Evolutionary conservation across 2,113 vertebrate genomes (phyloP).

Genomic region (Lamprotornis superbus): DNA sequence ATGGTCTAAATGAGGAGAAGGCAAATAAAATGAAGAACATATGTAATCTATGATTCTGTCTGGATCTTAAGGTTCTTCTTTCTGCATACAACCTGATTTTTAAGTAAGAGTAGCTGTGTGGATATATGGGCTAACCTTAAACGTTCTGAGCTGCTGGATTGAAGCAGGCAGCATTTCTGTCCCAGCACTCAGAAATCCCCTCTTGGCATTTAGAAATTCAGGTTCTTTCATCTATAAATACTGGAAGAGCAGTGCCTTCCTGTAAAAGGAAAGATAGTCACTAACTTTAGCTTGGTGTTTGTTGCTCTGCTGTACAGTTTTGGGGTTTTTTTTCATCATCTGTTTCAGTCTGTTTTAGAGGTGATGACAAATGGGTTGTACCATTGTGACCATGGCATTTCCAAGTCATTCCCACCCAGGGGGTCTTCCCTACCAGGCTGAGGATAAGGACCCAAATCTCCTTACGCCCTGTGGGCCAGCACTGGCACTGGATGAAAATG

Average conservation of each 20-base stretch:
- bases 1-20: neutral
- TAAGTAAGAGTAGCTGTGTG: neutral
- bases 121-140: neutral
- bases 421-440: neutral
- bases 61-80: neutral
- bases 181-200: neutral
- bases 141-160: neutral
- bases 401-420: neutral
- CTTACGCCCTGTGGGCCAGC: neutral
- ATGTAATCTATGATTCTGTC: neutral
- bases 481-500: neutral
- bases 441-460: neutral
- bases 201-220: neutral
- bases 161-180: neutral
- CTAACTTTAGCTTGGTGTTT: neutral
- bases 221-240: neutral
- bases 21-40: neutral
- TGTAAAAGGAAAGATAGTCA: neutral
- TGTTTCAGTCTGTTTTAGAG: neutral
- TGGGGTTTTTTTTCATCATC: neutral
- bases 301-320: neutral
- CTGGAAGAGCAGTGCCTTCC: neutral
- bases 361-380: neutral
- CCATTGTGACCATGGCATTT: neutral
- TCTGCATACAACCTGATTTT: neutral